Percentiles rank a stretch among this genome's conserved stretches.
phyloP scores from a whole-genome alignment of 1,140 invertebrate genomes.

The Hirudo medicinalis region DNA sequence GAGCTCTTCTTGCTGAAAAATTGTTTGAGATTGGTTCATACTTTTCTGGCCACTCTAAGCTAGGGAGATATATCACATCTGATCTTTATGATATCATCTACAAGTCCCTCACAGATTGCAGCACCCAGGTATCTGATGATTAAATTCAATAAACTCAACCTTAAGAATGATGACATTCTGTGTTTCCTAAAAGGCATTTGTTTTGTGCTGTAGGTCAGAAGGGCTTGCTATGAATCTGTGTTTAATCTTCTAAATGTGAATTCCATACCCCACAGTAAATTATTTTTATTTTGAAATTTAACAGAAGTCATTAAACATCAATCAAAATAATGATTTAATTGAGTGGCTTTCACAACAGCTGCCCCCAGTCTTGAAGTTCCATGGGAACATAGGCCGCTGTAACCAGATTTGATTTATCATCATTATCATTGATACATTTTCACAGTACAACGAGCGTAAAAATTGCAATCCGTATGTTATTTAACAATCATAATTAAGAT shows the following conservation, averaged over 20 bases:
- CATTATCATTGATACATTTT: no score
- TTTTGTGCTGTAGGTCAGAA: constrained; percentile 4
- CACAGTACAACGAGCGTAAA: no score
- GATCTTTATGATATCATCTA: constrained; percentile 10
- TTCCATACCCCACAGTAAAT: constrained; percentile 4
- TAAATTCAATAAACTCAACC: background rate
- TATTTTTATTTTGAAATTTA: background rate
- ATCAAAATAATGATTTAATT: constrained; percentile 3
- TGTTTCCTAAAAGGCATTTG: background rate
- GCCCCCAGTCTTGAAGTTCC: no score
- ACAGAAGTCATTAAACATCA: background rate
- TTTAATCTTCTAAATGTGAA: constrained; percentile 8
- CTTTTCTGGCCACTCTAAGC: constrained; percentile 2
- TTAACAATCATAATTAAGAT: no score
- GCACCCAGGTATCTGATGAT: background rate
- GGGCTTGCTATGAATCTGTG: constrained; percentile 5
- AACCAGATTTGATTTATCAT: no score
- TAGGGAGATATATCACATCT: constrained; percentile 3
- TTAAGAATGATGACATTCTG: background rate
- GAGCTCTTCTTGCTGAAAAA: background rate
- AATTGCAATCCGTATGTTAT: no score
- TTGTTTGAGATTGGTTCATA: constrained; percentile 10
- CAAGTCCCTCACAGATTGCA: background rate
- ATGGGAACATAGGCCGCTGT: no score
- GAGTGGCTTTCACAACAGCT: no score